Percentiles rank a stretch among this genome's conserved stretches.
Conservation (phyloP, 2,888 invertebrate species). For the Meganola albula region DNA sequence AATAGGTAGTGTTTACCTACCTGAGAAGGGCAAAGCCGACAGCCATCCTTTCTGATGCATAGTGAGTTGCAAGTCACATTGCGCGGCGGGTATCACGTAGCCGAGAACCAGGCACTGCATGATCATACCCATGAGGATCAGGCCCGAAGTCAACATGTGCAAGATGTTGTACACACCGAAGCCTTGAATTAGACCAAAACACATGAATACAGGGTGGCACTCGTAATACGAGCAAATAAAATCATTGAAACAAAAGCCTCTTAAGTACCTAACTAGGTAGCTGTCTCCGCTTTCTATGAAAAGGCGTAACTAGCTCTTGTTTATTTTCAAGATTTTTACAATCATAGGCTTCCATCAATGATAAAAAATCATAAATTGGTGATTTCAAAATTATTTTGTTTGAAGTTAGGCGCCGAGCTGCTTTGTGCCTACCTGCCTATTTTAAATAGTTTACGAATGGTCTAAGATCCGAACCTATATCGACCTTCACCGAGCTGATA, state of each 20-base stretch:
- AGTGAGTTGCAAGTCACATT: constrained; percentile 80
- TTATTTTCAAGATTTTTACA: background rate
- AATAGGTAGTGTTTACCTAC: constrained; percentile 29
- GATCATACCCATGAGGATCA: constrained; percentile 81
- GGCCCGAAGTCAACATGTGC: constrained; percentile 78
- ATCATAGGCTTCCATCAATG: background rate
- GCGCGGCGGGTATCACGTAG: constrained; percentile 81
- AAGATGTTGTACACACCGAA: constrained; percentile 80
- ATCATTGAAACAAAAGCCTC: too few species aligned
- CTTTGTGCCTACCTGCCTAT: too few species aligned
- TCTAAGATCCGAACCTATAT: too few species aligned
- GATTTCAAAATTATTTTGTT: too few species aligned
- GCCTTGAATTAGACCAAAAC: constrained; percentile 50
- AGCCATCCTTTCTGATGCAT: constrained; percentile 79
- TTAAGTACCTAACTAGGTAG: too few species aligned
- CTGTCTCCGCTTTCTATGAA: background rate
- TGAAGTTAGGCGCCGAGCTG: too few species aligned
- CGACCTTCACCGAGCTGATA: too few species aligned
- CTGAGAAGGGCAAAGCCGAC: constrained; percentile 81
- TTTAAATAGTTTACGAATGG: too few species aligned
- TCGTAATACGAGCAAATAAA: background rate
- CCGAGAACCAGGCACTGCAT: constrained; percentile 82
- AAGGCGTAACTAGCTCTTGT: background rate
- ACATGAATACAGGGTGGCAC: background rate
- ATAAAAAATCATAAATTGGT: background rate